Conservation (phyloP, 2,797 vertebrate genomes). For the Pseudopleuronectes americanus region DNA sequence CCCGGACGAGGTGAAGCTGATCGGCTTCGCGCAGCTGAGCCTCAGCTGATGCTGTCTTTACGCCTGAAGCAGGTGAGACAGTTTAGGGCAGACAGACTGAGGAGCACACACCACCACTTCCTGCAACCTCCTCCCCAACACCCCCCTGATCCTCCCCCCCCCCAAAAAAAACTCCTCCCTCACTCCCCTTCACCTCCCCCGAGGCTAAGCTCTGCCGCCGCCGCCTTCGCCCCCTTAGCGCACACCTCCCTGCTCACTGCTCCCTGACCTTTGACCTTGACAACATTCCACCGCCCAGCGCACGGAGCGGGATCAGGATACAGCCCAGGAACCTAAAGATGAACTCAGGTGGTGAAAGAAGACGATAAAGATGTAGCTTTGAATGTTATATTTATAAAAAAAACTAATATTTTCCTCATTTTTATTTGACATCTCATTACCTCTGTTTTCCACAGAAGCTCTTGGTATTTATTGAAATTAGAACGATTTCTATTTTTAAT, state of each 20-base stretch:
- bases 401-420: slow-evolving; percentile 19
- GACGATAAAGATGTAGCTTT: slow-evolving; percentile 85
- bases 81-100: slow-evolving; percentile 77
- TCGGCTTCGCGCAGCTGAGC: slow-evolving; percentile 96
- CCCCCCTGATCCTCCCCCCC: slow-evolving; percentile 17
- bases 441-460: slow-evolving; percentile 80
- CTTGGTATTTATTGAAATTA: slow-evolving; percentile 79
- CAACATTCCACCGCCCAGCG: slow-evolving; percentile 78
- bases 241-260: slow-evolving; percentile 48
- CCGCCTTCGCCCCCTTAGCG: slow-evolving; percentile 39
- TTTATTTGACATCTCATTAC: slow-evolving; percentile 79
- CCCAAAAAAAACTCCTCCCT: slow-evolving; percentile 6
- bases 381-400: slow-evolving; percentile 74
- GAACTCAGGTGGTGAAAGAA: slow-evolving; percentile 90
- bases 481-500: slow-evolving; percentile 50
- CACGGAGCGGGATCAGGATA: slow-evolving; percentile 72
- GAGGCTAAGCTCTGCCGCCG: slow-evolving; percentile 39
- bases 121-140: slow-evolving; percentile 49
- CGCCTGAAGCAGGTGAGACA: slow-evolving; percentile 63
- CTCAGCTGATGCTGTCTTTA: slow-evolving; percentile 89
- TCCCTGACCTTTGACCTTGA: slow-evolving; percentile 52
- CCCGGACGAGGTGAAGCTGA: slow-evolving; percentile 97
- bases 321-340: slow-evolving; percentile 82
- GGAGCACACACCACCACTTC: slow-evolving; percentile 55
- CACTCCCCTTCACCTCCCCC: slow-evolving; percentile 39